Conservation (phyloP, 2,888 invertebrate genomes). For the Drosophila anomalata region DNA sequence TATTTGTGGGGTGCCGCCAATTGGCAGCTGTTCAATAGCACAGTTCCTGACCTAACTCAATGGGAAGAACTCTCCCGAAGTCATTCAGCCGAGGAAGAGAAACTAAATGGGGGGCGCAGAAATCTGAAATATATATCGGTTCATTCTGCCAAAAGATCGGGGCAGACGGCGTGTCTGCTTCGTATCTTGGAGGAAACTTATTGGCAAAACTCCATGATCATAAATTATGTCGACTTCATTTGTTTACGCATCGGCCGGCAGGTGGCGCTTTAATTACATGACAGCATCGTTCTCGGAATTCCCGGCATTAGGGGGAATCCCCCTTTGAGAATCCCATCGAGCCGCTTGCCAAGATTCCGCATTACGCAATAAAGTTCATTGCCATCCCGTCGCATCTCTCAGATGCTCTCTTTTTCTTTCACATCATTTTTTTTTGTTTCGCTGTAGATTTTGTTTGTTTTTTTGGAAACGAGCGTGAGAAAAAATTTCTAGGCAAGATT, state of each 20-base stretch:
- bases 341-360: constrained; percentile 67
- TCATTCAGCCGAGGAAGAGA: constrained; percentile 25
- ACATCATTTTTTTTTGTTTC: constrained; percentile 39
- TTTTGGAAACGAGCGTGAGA: constrained; percentile 73
- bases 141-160: constrained; percentile 21
- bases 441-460: constrained; percentile 24
- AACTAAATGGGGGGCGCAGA: constrained; percentile 41
- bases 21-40: constrained; percentile 78
- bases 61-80: constrained; percentile 37
- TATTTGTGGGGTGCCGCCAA: constrained; percentile 54
- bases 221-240: constrained; percentile 80
- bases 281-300: constrained; percentile 34
- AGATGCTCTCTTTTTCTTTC: constrained; percentile 34
- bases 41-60: constrained; percentile 73
- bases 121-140: constrained; percentile 2
- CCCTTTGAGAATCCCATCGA: constrained; percentile 33
- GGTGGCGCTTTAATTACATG: constrained; percentile 74
- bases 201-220: constrained; percentile 83
- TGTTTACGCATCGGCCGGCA: constrained; percentile 70
- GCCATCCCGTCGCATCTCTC: constrained; percentile 52
- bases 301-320: constrained; percentile 60
- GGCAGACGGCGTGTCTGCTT: constrained; percentile 66
- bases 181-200: constrained; percentile 74
- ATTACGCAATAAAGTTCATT: constrained; percentile 75
- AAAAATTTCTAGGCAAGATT: constrained; percentile 66